Conservation (phyloP, 1,140 invertebrate genomes). For the Drosophila athabasca region DNA sequence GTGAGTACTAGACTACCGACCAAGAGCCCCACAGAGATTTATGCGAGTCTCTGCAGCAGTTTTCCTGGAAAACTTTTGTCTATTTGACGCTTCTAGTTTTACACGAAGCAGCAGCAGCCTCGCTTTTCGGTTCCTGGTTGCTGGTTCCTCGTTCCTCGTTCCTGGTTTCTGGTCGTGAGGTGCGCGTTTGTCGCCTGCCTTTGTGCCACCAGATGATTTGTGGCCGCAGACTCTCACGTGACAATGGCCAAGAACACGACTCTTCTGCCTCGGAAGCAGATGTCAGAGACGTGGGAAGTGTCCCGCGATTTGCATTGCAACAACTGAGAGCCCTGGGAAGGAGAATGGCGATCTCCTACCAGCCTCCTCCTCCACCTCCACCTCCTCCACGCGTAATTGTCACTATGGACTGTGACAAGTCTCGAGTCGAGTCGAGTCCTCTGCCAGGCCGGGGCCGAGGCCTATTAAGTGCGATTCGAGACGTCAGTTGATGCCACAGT, state of each 20-base stretch:
- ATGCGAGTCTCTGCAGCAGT: conserved; percentile 31
- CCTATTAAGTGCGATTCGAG: conserved; percentile 73
- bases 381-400: conserved; percentile 76
- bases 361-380: conserved; percentile 25
- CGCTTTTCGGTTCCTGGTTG: not conserved
- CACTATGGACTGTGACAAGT: conserved; percentile 67
- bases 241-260: conserved; percentile 83
- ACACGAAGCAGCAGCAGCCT: conserved; percentile 49
- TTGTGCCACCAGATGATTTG: conserved; percentile 76
- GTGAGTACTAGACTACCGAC: conserved; percentile 84
- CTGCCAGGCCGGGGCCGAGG: conserved; percentile 1
- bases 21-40: conserved; percentile 26
- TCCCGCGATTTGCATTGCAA: conserved; percentile 48
- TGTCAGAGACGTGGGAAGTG: conserved; percentile 51
- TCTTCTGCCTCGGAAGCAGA: conserved; percentile 48
- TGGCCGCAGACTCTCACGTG: conserved; percentile 73
- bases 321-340: conserved; percentile 2
- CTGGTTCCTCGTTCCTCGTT: not conserved
- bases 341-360: not conserved
- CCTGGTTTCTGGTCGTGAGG: conserved; percentile 56
- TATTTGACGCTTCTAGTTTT: conserved; percentile 81
- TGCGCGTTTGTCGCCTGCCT: conserved; percentile 72
- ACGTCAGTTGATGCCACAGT: conserved; percentile 56
- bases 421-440: not conserved
- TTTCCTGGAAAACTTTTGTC: conserved; percentile 76